Base-by-base conservation (phyloP, 2,888 invertebrate species). In the Leptopilina myrica region DNA sequence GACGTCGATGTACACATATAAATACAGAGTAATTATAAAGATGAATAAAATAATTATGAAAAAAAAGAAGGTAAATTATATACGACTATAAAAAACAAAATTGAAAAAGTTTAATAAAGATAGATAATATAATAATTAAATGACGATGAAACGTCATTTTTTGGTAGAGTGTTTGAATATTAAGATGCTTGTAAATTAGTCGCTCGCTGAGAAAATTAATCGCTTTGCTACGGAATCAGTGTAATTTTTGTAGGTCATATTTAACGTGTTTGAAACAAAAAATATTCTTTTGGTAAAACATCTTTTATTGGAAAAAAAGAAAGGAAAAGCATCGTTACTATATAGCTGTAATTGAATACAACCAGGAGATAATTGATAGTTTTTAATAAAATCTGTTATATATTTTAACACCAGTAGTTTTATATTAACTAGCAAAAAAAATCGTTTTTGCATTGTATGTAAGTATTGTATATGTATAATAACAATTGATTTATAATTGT, bases 1-100 rank as follows among this genome's bases (percentile, higher is more conserved):
- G 84, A 85, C 85, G 85, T 86, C 86, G 84, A 87, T 90, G 88
- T 89, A 89, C 86, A 90, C 88, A 88, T 87, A 90, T 89, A 88
- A 87, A 89, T 88, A 90, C 84, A 87, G 87, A 89, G 85, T 87
- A 87, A 85, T 83, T 88, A 87, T 49, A 49, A 49, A 49, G 9
- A 49, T 49, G 12, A 49, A 49, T 49, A 49, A 49, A 12, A 49
- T 49, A 49, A 49, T 49, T 49, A 49, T 49, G 12, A 4, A 83
- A 33, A 81, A 81, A 82, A 78, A 20, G 20, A 78, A 20, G 20
- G 20, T 80, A 82, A 76, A 81, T 79, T 78, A 77, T 79, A 83
- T 82, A 81, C 80, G 78, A 80, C 49, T 77, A 65, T 66, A 73
- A 77, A 83, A 86, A 84, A 20, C 85, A 83, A 86, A 86, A 83